phyloP scores from a whole-genome alignment of 2,113 vertebrate species.

The Megaleporinus macrocephalus region DNA sequence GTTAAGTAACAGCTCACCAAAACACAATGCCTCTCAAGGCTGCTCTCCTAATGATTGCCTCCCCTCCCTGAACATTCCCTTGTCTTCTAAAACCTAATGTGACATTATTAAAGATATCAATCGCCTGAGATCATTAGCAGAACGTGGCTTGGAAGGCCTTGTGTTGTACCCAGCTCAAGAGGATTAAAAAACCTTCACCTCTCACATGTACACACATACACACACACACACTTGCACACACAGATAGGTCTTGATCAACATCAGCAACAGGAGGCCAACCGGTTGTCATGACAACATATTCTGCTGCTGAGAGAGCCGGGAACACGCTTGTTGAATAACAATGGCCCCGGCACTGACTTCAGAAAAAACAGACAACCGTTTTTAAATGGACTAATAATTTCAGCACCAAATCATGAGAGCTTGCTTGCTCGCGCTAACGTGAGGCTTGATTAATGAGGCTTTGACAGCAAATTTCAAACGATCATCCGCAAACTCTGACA shows the following conservation, averaged over 20 bases:
- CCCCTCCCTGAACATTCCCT: background rate
- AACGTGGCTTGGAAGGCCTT: conserved; percentile 39
- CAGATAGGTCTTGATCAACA: conserved; percentile 67
- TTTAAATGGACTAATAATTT: conserved; percentile 44
- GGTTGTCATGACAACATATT: conserved; percentile 74
- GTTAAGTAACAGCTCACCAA: background rate
- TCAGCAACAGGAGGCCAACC: conserved; percentile 69
- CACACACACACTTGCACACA: conserved; percentile 40
- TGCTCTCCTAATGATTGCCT: conserved; percentile 57
- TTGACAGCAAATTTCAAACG: conserved; percentile 3
- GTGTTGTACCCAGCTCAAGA: conserved; percentile 54
- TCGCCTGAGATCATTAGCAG: conserved; percentile 50
- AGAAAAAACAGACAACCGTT: conserved; percentile 51
- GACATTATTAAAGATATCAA: conserved; percentile 53
- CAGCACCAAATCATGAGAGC: conserved; percentile 35
- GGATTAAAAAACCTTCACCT: conserved; percentile 62
- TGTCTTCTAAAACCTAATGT: conserved; percentile 47
- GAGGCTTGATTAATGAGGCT: conserved; percentile 1
- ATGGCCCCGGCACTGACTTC: conserved; percentile 67
- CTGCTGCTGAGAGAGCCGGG: conserved; percentile 64
- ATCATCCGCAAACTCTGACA: conserved; percentile 25
- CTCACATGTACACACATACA: conserved; percentile 8
- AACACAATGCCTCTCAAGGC: conserved; percentile 29
- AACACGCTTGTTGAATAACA: conserved; percentile 76
- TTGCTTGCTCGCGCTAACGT: background rate